Base-by-base conservation (phyloP, 1,140 invertebrate species). In the Caenorhabditis inopinata region DNA sequence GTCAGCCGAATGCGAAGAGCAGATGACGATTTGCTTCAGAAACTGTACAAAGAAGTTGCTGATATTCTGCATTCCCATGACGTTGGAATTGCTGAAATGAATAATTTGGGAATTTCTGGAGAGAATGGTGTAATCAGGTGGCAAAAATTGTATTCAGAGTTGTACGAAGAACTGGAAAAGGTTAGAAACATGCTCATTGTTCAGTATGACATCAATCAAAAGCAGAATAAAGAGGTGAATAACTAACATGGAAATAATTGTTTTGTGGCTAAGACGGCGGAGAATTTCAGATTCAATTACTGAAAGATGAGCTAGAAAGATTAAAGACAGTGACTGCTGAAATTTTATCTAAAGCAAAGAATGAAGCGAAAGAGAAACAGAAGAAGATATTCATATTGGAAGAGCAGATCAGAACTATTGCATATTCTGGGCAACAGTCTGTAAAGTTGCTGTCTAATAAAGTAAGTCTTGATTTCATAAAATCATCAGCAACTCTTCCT, bases 91-190 rank as follows among this genome's bases (percentile, higher is more conserved):
- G 32, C 45, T 51, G 48, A 75, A 35, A 38, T 80, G 27, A 32
- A 46, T 3, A 25, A 16, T 42, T 35, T 58, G 49, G 46, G 35
- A 27, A 6, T n/a, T n/a, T n/a, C 16, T 76, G 38, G 62, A 38
- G 25, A 45, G 38, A 25, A 79, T 14, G 79, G 46, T 51, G 45
- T 29, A 7, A 35, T 23, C 23, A 87, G 82, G 68, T 87, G 87
- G 85, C 87, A 87, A 18, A 76, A 88, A 75, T 68, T 87, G 82
- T 87, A 87, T 77, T 83, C 88, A 42, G 82, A 86, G 51, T 51
- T 88, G 51, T 87, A 87, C 75, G 77, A 81, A 25, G 86, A 87
- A 74, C 46, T 87, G 25, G 86, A 87, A 62, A 87, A 87, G 53
- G 76, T 87, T 4, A 48, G 86, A 16, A 83, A 84, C 58, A 78